phyloP scores from a whole-genome alignment of 2,797 vertebrate genomes.

The Myotis myotis region DNA sequence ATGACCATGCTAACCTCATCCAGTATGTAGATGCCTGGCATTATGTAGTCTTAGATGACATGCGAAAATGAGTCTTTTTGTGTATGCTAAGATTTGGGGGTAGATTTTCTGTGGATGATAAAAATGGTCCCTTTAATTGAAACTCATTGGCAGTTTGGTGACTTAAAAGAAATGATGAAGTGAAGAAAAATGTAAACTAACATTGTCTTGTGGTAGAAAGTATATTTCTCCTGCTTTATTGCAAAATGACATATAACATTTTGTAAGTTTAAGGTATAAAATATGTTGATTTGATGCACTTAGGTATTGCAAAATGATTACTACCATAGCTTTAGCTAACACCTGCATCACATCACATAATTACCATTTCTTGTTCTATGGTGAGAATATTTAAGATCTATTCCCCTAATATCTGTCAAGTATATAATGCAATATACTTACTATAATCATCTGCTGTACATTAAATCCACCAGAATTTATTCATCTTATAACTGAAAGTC shows the following conservation, averaged over 20 bases:
- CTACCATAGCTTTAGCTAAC: no score
- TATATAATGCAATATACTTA: not conserved
- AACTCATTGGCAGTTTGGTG: not conserved
- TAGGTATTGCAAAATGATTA: no score
- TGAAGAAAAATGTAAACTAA: conserved; percentile 14
- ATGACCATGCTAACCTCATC: not conserved
- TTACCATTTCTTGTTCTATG: not conserved
- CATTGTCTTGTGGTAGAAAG: not conserved
- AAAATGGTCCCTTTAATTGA: not conserved
- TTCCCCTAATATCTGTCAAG: not conserved
- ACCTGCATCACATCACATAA: no score
- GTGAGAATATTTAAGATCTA: not conserved
- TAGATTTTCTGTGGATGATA: not conserved
- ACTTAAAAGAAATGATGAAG: not conserved
- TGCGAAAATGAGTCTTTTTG: not conserved
- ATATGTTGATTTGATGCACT: not conserved
- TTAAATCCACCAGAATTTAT: not conserved
- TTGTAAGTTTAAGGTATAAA: not conserved
- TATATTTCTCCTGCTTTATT: not conserved
- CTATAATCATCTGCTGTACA: not conserved
- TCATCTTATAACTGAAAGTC: not conserved
- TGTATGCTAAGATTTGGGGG: not conserved
- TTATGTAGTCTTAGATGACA: conserved; percentile 31
- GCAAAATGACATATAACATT: not conserved
- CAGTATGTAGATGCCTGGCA: not conserved